Percentiles rank a stretch among this genome's conserved stretches.
Evolutionary conservation across 2,113 vertebrate genomes (phyloP).

Genomic region (Mungos mungo): DNA sequence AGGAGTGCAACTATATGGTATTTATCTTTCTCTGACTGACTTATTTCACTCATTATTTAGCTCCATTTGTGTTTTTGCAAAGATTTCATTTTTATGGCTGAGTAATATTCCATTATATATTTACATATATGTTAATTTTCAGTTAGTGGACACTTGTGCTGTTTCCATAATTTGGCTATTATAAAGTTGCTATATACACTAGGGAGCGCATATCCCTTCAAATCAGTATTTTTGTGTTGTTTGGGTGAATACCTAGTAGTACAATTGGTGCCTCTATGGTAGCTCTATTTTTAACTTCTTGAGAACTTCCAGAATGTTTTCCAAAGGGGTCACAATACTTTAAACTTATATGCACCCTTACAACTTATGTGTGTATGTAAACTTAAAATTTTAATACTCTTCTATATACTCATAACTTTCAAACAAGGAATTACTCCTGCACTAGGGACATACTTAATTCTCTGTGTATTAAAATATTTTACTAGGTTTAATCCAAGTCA

Average conservation of each 20-base stretch:
- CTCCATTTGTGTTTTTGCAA: background rate
- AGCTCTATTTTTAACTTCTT: background rate
- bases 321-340: background rate
- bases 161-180: background rate
- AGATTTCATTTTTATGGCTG: background rate
- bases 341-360: background rate
- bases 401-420: background rate
- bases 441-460: background rate
- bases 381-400: background rate
- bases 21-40: background rate
- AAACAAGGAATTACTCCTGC: background rate
- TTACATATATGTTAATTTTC: background rate
- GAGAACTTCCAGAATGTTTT: background rate
- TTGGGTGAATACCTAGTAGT: background rate
- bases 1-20: background rate
- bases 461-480: background rate
- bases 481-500: background rate
- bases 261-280: background rate
- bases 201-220: background rate
- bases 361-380: background rate
- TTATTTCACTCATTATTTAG: background rate
- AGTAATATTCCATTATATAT: background rate
- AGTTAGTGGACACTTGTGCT: background rate
- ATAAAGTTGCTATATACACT: background rate
- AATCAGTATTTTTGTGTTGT: background rate